These are phyloP conservation scores for Cyprinodon variegatus DNA, from an alignment of 2,113 vertebrate genomes.

Conservation along the genomic window DNA sequence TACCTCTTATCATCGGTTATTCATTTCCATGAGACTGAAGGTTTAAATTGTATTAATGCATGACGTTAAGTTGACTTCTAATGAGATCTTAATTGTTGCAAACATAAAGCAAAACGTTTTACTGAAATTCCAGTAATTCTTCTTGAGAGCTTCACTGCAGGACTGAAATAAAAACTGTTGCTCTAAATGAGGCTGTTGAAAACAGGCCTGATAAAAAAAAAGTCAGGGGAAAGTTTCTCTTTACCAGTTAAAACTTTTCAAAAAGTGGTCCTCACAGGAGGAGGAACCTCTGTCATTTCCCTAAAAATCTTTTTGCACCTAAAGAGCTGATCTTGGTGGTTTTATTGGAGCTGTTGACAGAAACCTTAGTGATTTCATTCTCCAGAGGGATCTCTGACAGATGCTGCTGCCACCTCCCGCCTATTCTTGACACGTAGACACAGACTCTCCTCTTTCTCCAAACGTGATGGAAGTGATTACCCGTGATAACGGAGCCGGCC, in stretches of 20 bases:
- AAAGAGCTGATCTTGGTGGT: neutral
- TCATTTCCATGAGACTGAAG: too few species aligned
- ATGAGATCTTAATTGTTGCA: neutral
- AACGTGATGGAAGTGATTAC: conserved; percentile 75
- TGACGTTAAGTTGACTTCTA: neutral
- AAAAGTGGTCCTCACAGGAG: neutral
- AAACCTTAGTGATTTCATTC: conserved; percentile 43
- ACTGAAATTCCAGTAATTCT: too few species aligned
- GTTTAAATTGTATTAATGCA: neutral
- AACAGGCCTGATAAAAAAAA: too few species aligned
- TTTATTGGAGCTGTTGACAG: conserved; percentile 18
- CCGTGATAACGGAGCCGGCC: conserved; percentile 62
- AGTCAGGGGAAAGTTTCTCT: too few species aligned
- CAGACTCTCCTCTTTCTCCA: conserved; percentile 52
- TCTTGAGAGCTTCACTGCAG: too few species aligned
- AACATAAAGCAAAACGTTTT: too few species aligned
- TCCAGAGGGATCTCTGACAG: conserved; percentile 40
- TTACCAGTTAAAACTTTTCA: too few species aligned
- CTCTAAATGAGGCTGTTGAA: too few species aligned
- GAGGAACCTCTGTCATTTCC: conserved; percentile 5
- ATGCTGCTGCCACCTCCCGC: conserved; percentile 37
- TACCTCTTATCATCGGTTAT: too few species aligned
- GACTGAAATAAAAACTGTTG: too few species aligned
- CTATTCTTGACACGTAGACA: conserved; percentile 57
- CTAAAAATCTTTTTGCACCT: neutral